phyloP scores from a whole-genome alignment of 1,140 invertebrate species.

The Copidosoma floridanum region DNA sequence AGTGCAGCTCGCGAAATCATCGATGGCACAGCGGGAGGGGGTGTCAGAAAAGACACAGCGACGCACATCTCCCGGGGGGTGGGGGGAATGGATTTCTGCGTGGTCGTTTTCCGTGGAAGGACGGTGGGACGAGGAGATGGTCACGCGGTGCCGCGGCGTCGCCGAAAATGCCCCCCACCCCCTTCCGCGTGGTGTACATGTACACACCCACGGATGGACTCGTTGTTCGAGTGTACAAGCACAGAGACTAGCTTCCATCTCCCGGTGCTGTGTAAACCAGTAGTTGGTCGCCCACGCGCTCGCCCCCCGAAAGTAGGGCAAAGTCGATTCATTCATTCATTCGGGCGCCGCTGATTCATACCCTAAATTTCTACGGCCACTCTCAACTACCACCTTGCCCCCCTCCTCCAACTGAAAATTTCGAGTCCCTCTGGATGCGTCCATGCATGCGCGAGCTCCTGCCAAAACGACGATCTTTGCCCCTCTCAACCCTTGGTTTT shows the following conservation, averaged over 20 bases:
- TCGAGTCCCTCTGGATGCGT: too few species aligned
- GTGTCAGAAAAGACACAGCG: too few species aligned
- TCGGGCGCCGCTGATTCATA: slow-evolving; percentile 40
- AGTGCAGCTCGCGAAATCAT: too few species aligned
- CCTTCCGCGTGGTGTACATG: too few species aligned
- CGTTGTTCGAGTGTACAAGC: too few species aligned
- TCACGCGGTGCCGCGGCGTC: not conserved
- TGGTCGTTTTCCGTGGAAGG: slow-evolving; percentile 41
- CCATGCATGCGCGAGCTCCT: not conserved
- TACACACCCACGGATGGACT: too few species aligned
- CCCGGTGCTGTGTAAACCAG: too few species aligned
- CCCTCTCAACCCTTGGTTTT: too few species aligned
- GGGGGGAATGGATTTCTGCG: slow-evolving; percentile 42
- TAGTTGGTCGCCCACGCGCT: slow-evolving; percentile 38
- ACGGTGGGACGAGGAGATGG: too few species aligned
- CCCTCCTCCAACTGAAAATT: not conserved
- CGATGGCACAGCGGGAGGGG: too few species aligned
- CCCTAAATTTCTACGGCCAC: not conserved
- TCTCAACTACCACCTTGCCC: not conserved
- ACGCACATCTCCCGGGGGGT: too few species aligned
- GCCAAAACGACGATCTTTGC: not conserved
- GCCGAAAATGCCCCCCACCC: too few species aligned
- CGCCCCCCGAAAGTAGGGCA: slow-evolving; percentile 39
- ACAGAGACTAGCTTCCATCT: slow-evolving; percentile 7
- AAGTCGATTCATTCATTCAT: slow-evolving; percentile 51